phyloP scores from a whole-genome alignment of 1,140 invertebrate genomes.

The Heterodera schachtii region DNA sequence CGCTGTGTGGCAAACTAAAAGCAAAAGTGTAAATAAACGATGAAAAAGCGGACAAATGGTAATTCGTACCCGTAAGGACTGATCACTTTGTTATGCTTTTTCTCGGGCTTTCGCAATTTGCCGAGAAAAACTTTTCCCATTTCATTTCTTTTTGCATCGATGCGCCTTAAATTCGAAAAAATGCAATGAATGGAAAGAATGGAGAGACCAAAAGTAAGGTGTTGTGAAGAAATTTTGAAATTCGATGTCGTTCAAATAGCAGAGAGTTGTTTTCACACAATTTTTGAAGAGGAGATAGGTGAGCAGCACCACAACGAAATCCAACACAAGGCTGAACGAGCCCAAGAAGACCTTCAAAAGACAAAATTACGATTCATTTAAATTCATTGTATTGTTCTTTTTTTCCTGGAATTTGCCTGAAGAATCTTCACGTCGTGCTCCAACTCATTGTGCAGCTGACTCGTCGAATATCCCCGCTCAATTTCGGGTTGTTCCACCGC shows the following conservation, averaged over 20 bases:
- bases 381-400: not conserved
- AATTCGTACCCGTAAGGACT: conserved; percentile 9
- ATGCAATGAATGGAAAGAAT: not conserved
- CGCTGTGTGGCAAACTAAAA: not conserved
- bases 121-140: conserved; percentile 19
- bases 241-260: conserved; percentile 36
- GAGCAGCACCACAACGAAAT: conserved; percentile 22
- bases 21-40: not conserved
- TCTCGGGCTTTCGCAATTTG: conserved; percentile 12
- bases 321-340: conserved; percentile 22
- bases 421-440: conserved; percentile 34
- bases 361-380: not conserved
- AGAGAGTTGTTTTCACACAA: conserved; percentile 15
- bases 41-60: not conserved
- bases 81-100: conserved; percentile 25
- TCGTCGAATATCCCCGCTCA: conserved; percentile 31
- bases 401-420: conserved; percentile 1
- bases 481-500: conserved; percentile 36
- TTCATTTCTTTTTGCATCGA: conserved; percentile 25
- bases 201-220: conserved; percentile 25
- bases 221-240: conserved; percentile 31
- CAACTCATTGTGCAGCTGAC: conserved; percentile 40
- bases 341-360: conserved; percentile 19
- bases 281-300: conserved; percentile 28
- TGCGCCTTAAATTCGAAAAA: conserved; percentile 14